Conservation (phyloP, 2,113 vertebrate genomes). For the Gadus macrocephalus region DNA sequence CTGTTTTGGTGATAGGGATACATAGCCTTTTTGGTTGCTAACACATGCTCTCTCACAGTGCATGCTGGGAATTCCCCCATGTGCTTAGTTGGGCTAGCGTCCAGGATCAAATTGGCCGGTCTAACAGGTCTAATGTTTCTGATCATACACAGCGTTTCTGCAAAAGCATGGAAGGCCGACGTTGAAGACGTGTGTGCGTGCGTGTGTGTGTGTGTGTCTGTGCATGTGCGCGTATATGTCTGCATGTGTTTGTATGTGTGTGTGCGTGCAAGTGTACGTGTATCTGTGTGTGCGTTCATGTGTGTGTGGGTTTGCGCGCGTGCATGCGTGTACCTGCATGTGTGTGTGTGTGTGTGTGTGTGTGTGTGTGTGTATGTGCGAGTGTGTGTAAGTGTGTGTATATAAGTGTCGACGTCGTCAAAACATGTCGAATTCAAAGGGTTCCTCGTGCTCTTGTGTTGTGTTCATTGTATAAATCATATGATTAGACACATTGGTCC, state of each 20-base stretch:
- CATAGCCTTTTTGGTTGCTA: constrained; percentile 26
- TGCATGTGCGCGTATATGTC: too few relatives aligned
- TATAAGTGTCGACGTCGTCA: constrained; percentile 58
- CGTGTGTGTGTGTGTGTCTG: neutral
- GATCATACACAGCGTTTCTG: too few relatives aligned
- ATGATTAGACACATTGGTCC: constrained; percentile 2
- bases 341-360: too few relatives aligned
- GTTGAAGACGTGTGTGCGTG: too few relatives aligned
- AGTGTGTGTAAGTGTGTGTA: neutral
- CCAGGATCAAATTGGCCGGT: constrained; percentile 29
- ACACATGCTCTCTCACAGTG: constrained; percentile 16
- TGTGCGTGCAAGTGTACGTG: too few relatives aligned
- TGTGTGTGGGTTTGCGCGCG: too few relatives aligned
- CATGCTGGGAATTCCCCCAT: constrained; percentile 46
- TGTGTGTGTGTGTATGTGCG: too few relatives aligned
- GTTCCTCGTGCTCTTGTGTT: neutral
- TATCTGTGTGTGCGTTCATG: neutral
- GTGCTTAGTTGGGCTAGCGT: constrained; percentile 40
- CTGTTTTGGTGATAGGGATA: constrained; percentile 32
- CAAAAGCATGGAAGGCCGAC: too few relatives aligned
- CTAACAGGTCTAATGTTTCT: neutral
- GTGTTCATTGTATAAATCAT: neutral
- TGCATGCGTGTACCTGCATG: too few relatives aligned
- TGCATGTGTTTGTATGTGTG: too few relatives aligned
- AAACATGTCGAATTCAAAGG: constrained; percentile 62